These are phyloP conservation scores for Patagioenas fasciata DNA, from an alignment of 2,113 vertebrate species.

Conservation along the genomic window DNA sequence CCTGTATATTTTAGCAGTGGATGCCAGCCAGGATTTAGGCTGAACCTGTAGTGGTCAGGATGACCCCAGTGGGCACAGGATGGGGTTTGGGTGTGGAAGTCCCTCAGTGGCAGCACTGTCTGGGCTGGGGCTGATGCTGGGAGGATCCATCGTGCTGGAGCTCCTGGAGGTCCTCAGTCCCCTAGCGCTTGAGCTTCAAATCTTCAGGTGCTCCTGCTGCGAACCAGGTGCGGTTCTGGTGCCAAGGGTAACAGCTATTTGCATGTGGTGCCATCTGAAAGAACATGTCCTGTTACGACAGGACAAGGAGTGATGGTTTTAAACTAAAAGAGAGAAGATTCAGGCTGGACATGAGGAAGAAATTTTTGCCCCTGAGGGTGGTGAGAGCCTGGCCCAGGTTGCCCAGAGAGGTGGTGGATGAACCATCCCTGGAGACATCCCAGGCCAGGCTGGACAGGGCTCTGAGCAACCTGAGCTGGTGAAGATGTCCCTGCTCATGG, in stretches of 20 bases:
- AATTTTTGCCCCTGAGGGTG: no score
- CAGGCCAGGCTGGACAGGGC: no score
- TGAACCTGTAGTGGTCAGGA: background rate
- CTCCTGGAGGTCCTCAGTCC: background rate
- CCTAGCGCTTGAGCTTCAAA: rapidly evolving
- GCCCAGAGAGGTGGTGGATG: no score
- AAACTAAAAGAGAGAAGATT: no score
- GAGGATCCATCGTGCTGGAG: background rate
- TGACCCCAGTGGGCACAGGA: background rate
- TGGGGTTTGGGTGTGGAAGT: background rate
- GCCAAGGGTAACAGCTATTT: background rate
- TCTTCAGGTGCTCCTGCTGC: background rate
- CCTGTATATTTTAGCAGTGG: background rate
- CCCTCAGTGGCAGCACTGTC: background rate
- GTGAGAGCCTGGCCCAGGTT: no score
- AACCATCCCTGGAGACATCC: no score
- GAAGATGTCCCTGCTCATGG: no score
- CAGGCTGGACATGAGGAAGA: no score
- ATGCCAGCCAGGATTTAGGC: background rate
- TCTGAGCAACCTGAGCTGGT: no score
- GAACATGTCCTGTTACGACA: background rate
- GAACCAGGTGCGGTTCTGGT: background rate
- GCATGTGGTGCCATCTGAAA: background rate
- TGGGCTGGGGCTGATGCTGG: background rate
- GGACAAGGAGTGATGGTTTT: no score